phyloP scores from a whole-genome alignment of 2,113 vertebrate species.

The Orientallactaga bullata region DNA sequence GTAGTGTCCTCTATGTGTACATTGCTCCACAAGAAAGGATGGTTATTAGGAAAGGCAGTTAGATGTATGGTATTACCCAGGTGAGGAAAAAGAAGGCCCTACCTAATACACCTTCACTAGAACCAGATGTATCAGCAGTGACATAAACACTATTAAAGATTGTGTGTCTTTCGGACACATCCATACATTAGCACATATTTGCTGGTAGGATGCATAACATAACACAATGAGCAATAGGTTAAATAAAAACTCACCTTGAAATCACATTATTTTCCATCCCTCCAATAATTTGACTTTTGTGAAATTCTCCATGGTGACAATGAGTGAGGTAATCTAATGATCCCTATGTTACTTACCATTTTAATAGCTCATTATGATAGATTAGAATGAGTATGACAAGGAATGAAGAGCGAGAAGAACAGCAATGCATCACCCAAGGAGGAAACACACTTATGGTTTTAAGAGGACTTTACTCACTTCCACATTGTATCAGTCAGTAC shows the following conservation, averaged over 20 bases:
- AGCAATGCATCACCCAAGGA: not conserved
- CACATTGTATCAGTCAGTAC: too few species aligned
- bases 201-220: not conserved
- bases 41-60: not conserved
- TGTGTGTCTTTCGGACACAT: not conserved
- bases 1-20: not conserved
- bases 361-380: not conserved
- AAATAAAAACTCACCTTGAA: not conserved
- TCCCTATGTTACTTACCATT: too few species aligned
- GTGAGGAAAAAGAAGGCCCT: not conserved
- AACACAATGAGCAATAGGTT: not conserved
- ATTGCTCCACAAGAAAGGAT: not conserved
- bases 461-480: accelerated
- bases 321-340: not conserved
- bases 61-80: not conserved
- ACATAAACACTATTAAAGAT: not conserved
- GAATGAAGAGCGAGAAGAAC: not conserved
- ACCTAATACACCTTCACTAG: not conserved
- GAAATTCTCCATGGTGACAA: not conserved
- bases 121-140: not conserved
- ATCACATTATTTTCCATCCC: not conserved
- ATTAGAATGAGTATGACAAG: not conserved
- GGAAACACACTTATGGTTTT: too few species aligned
- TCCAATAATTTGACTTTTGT: not conserved
- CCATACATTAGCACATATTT: not conserved